Evolutionary conservation across 2,888 invertebrate genomes (phyloP).

Genomic region (Sthenelais limicola): DNA sequence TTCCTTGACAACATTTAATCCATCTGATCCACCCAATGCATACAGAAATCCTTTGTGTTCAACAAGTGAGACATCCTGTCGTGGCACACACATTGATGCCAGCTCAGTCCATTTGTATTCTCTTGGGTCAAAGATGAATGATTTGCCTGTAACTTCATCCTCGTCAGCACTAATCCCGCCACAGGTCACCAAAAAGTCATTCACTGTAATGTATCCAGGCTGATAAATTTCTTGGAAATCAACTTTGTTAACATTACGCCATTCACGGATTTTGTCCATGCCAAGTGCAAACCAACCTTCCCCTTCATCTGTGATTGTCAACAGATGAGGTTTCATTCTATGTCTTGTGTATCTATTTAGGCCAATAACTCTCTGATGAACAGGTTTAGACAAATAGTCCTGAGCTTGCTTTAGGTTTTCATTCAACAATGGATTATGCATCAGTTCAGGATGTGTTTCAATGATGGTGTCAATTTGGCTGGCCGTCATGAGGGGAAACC

Average conservation of each 20-base stretch:
- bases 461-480: slow-evolving; percentile 1
- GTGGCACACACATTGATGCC: slow-evolving; percentile 16
- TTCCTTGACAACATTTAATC: slow-evolving; percentile 1
- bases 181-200: slow-evolving; percentile 17
- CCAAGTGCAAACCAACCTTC: slow-evolving; percentile 5
- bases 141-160: slow-evolving; percentile 11
- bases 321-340: slow-evolving; percentile 5
- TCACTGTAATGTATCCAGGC: slow-evolving; percentile 12
- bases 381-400: neutral
- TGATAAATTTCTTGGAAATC: neutral
- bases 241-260: slow-evolving; percentile 1
- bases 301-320: slow-evolving; percentile 12
- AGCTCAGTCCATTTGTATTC: slow-evolving; percentile 15
- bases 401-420: neutral
- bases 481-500: slow-evolving; percentile 8
- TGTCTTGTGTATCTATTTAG: neutral
- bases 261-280: neutral
- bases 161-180: neutral
- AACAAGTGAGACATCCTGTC: slow-evolving; percentile 5
- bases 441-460: neutral
- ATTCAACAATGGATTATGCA: neutral
- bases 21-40: slow-evolving; percentile 8
- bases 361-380: neutral
- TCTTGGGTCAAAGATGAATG: slow-evolving; percentile 31
- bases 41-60: slow-evolving; percentile 1